phyloP scores from a whole-genome alignment of 2,797 vertebrate genomes.

The Tamandua tetradactyla region DNA sequence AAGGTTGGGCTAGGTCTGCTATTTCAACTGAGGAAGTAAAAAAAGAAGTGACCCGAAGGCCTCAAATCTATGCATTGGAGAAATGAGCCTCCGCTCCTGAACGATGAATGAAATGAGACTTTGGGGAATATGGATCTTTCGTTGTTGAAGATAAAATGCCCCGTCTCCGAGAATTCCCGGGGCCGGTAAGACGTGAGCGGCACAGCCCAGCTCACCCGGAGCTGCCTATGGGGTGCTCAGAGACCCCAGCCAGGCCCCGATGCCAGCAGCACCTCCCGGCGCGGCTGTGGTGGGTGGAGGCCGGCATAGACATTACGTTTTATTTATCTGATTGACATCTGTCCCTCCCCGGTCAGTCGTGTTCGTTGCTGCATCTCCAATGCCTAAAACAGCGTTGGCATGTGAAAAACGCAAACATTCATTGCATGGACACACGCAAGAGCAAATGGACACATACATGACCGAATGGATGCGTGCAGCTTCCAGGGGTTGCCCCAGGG shows the following conservation, averaged over 20 bases:
- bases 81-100: not conserved
- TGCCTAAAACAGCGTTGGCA: not conserved
- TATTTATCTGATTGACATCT: not conserved
- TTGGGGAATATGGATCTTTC: not conserved
- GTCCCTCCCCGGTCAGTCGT: not conserved
- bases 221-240: not conserved
- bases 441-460: not conserved
- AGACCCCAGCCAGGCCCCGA: not conserved
- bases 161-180: not conserved
- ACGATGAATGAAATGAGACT: conserved; percentile 5
- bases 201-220: not conserved
- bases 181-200: not conserved
- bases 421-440: no score
- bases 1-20: not conserved
- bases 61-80: not conserved
- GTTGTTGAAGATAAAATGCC: not conserved
- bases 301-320: not conserved
- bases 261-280: not conserved
- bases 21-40: not conserved
- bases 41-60: not conserved
- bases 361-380: not conserved
- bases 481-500: accelerated
- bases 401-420: not conserved
- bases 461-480: not conserved
- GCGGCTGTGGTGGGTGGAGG: no score